These are phyloP conservation scores for Noctua comes DNA, from an alignment of 2,888 invertebrate species.

Conservation along the genomic window DNA sequence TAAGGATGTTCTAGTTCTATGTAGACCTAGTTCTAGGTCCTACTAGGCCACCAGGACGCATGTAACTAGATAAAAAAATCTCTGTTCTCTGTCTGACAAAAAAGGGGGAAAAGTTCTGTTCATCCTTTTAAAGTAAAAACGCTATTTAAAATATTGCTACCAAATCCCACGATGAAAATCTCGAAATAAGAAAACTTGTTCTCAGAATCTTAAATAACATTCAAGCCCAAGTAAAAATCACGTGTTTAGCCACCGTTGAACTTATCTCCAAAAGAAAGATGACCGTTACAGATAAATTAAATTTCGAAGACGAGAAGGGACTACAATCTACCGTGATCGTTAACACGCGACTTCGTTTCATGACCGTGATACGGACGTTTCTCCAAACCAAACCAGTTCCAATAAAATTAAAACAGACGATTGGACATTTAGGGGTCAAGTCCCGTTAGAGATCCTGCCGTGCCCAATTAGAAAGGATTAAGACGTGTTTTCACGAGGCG, in stretches of 20 bases:
- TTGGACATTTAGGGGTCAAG: constrained; percentile 63
- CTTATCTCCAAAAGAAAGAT: constrained; percentile 9
- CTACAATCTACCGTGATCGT: constrained; percentile 31
- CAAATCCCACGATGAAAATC: not conserved
- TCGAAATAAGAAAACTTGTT: not conserved
- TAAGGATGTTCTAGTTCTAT: not conserved
- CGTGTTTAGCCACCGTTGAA: constrained; percentile 8
- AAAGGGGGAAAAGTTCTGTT: not conserved
- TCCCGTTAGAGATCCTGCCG: constrained; percentile 75
- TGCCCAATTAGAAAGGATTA: constrained; percentile 75
- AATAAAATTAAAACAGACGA: constrained; percentile 62
- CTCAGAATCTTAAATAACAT: not conserved
- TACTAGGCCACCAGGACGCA: not conserved
- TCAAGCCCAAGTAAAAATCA: not conserved
- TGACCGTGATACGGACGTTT: constrained; percentile 55
- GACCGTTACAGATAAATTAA: constrained; percentile 25
- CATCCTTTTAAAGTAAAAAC: not conserved
- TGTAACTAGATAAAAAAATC: not conserved
- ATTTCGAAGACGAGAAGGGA: constrained; percentile 34
- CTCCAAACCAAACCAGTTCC: constrained; percentile 66
- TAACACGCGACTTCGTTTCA: constrained; percentile 52
- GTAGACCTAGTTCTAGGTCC: not conserved
- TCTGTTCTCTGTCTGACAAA: not conserved
- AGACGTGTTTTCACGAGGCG: constrained; percentile 36
- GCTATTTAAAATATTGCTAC: not conserved